Conservation (phyloP, 2,888 invertebrate species). For the Asteroscopus sphinx region DNA sequence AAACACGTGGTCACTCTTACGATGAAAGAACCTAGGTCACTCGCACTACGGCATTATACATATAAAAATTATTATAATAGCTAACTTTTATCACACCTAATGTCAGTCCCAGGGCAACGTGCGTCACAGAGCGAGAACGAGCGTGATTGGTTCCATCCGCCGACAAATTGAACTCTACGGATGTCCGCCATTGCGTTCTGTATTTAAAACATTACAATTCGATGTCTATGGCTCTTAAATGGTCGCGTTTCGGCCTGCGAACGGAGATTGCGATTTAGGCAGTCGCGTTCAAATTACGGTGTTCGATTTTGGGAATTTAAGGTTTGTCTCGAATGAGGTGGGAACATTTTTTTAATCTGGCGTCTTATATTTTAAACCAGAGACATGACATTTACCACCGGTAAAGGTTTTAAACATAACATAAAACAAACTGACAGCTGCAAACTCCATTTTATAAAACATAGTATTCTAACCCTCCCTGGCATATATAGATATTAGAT, state of each 20-base stretch:
- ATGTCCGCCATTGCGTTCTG: constrained; percentile 54
- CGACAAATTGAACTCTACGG: constrained; percentile 56
- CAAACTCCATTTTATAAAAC: no score
- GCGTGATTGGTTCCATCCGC: constrained; percentile 59
- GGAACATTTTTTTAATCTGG: neutral
- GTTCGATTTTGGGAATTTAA: neutral
- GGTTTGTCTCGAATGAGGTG: neutral
- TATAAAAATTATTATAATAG: constrained; percentile 33
- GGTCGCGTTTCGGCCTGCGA: constrained; percentile 4
- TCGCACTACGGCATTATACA: constrained; percentile 7
- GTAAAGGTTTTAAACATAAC: no score
- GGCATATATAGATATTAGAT: no score
- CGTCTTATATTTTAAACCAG: no score
- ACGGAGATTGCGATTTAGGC: neutral
- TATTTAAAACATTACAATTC: constrained; percentile 55
- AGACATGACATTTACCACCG: no score
- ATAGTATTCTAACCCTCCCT: no score
- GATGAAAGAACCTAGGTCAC: no score
- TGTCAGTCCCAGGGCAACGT: constrained; percentile 45
- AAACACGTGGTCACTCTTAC: no score
- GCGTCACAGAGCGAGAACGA: constrained; percentile 56
- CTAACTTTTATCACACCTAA: constrained; percentile 50
- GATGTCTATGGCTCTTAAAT: constrained; percentile 30
- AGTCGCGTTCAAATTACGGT: neutral
- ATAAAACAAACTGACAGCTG: no score